These are phyloP conservation scores for Liasis olivaceus DNA, from an alignment of 2,797 vertebrate species.

Conservation along the genomic window DNA sequence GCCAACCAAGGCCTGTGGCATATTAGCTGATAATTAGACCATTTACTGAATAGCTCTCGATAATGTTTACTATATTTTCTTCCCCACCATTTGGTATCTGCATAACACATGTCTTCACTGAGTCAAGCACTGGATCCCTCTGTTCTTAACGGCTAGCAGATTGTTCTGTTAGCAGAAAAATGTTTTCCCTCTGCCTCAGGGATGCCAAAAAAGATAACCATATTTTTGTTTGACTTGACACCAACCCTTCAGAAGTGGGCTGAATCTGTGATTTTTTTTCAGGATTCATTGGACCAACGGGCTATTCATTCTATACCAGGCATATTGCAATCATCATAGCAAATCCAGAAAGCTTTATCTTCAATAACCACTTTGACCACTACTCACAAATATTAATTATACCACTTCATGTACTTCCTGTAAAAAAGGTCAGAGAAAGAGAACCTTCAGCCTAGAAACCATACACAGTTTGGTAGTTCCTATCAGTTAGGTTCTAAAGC, in stretches of 20 bases:
- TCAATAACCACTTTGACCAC: not conserved
- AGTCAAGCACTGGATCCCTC: conserved; percentile 44
- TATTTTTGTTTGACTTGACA: not conserved
- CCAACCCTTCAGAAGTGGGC: not conserved
- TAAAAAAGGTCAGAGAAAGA: not conserved
- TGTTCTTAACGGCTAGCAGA: not conserved
- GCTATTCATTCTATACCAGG: conserved; percentile 18
- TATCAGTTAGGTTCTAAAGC: not conserved
- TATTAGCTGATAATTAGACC: not conserved
- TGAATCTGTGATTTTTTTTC: not conserved
- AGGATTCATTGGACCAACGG: not conserved
- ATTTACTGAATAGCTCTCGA: not conserved
- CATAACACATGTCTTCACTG: conserved; percentile 49
- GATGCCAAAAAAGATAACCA: conserved; percentile 5
- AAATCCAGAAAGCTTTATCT: conserved; percentile 5
- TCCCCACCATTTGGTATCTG: conserved; percentile 37
- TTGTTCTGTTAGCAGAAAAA: conserved; percentile 21
- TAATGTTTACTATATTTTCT: conserved; percentile 40
- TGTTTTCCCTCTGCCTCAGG: not conserved
- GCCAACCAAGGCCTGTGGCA: not conserved
- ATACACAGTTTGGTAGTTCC: not conserved
- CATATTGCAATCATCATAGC: not conserved
- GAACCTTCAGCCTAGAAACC: not conserved
- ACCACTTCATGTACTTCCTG: not conserved
- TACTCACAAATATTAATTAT: not conserved